Base-by-base conservation (phyloP, 1,140 invertebrate species). In the Galleria mellonella region DNA sequence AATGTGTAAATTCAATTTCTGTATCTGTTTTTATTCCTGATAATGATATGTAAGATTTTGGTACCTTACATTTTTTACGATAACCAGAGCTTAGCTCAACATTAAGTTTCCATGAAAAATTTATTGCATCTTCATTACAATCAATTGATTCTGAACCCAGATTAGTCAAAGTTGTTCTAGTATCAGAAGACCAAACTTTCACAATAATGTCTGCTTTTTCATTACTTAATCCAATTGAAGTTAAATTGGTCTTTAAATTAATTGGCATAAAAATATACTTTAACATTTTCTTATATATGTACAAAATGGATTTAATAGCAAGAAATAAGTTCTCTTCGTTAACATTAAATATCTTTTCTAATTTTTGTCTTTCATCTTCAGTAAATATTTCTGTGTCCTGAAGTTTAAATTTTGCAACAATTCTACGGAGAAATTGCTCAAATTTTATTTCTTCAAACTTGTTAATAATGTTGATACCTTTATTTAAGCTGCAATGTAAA, bases 251-350 rank as follows among this genome's bases (percentile, higher is more conserved):
- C 51, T 70, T 81, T 23, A 84, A 64, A 51, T 81, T 51, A 31
- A 40, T 35, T 27, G 81, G 78, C 72, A 81, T 77, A 58, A 83
- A 81, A 33, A 84, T 72, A 53, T 56, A 82, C 32, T 81, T 84
- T n/a, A 74, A 51, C 32, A 73, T 59, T 53, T 62, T 71, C 55
- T 79, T 84, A 36, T 75, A 69, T 40, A 84, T 43, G 46, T 81
- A 84, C 6, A 72, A 43, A 29, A 77, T 47, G 13, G 74, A 71
- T 67, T 81, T 84, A 9, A 83, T 75, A 8, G 65, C 49, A 33
- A 84, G 43, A 4, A 69, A 32, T 37, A 84, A 62, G 38, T 59
- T 55, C 23, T 75, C 65, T 51, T 72, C 61, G 44, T 58, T 57
- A 30, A 83, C 44, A 46, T 73, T 66, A 54, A 84, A 83, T 62